phyloP scores from a whole-genome alignment of 2,888 invertebrate species.

The Metellina segmentata region DNA sequence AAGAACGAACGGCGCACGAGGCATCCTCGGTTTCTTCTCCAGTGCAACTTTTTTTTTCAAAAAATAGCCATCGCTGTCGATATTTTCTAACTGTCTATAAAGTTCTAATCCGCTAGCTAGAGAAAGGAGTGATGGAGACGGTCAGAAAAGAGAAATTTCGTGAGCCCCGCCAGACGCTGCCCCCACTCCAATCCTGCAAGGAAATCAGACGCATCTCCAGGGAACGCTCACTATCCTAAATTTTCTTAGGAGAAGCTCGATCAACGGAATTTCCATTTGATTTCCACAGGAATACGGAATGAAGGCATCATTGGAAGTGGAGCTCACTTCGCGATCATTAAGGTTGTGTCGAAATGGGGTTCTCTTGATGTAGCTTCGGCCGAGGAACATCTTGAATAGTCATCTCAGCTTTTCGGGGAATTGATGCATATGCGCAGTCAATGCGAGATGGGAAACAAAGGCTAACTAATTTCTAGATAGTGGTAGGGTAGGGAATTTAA shows the following conservation, averaged over 20 bases:
- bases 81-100: conserved; percentile 76
- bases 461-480: too few relatives aligned
- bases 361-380: neutral
- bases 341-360: conserved; percentile 39
- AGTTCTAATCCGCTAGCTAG: conserved; percentile 72
- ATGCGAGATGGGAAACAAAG: too few relatives aligned
- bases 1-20: conserved; percentile 25
- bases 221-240: too few relatives aligned
- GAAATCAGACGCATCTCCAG: too few relatives aligned
- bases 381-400: too few relatives aligned
- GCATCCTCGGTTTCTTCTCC: neutral
- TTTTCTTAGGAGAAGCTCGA: too few relatives aligned
- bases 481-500: too few relatives aligned
- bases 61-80: conserved; percentile 51
- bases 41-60: conserved; percentile 1
- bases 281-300: neutral
- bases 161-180: neutral
- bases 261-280: neutral
- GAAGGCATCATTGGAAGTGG: neutral
- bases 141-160: conserved; percentile 12
- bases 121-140: conserved; percentile 70
- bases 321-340: conserved; percentile 26
- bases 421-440: too few relatives aligned
- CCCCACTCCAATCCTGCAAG: neutral
- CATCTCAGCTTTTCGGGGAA: too few relatives aligned